phyloP scores from a whole-genome alignment of 2,888 invertebrate species.

The Chironomus riparius region DNA sequence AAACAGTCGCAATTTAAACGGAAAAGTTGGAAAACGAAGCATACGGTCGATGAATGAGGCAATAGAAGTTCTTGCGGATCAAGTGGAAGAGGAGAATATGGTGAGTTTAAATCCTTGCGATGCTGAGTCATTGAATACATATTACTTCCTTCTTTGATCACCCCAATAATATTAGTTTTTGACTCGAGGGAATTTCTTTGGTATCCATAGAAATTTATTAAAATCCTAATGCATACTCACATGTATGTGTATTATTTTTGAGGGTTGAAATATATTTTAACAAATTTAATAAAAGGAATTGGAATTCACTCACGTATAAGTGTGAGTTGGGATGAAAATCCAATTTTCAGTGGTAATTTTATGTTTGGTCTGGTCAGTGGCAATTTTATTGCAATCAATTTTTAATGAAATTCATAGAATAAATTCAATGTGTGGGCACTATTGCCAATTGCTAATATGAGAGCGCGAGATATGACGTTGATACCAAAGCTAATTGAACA shows the following conservation, averaged over 20 bases:
- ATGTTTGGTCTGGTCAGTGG: no score
- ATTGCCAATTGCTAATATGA: no score
- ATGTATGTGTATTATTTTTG: not conserved
- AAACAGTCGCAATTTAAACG: slow-evolving; percentile 12
- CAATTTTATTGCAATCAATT: no score
- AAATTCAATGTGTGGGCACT: no score
- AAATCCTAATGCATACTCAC: no score
- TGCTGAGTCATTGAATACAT: not conserved
- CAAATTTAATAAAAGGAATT: not conserved
- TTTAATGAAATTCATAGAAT: no score
- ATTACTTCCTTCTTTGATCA: not conserved
- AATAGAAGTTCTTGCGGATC: slow-evolving; percentile 23
- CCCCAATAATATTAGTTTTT: not conserved
- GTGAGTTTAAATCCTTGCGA: not conserved
- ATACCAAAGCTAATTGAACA: no score
- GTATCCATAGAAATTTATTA: no score
- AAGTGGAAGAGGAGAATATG: slow-evolving; percentile 18
- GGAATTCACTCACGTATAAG: not conserved
- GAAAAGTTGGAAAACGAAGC: slow-evolving; percentile 10
- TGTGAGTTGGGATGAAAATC: not conserved
- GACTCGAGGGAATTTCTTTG: not conserved
- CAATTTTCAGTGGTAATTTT: no score
- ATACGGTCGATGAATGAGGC: slow-evolving; percentile 22
- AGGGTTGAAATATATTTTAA: not conserved
- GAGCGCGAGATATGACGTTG: no score